These are phyloP conservation scores for Drosophila gaucha DNA, from an alignment of 2,888 invertebrate species.

Conservation along the genomic window DNA sequence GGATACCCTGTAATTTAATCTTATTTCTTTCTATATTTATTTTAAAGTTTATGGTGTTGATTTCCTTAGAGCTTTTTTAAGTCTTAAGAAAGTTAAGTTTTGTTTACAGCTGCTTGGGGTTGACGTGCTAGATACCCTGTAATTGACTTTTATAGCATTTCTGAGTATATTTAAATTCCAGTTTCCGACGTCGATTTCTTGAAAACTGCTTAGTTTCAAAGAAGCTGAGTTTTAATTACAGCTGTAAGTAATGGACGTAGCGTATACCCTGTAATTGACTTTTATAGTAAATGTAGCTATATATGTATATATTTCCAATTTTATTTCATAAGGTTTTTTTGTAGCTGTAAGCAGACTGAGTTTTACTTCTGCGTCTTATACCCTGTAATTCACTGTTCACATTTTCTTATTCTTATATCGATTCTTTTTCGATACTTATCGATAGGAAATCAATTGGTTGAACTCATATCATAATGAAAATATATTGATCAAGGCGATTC, in stretches of 20 bases:
- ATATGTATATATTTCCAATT: background rate
- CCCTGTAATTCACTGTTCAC: background rate
- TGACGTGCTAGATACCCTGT: background rate
- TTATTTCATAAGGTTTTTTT: background rate
- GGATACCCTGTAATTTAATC: background rate
- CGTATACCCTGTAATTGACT: background rate
- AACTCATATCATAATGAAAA: no score
- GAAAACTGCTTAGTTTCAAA: background rate
- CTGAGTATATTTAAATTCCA: no score
- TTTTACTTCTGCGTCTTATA: background rate
- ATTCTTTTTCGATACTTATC: background rate
- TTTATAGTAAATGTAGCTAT: background rate
- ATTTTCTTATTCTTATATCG: background rate
- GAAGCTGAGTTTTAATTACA: background rate
- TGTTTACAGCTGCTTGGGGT: background rate
- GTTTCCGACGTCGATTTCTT: background rate
- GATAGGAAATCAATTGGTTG: no score
- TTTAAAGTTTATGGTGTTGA: background rate
- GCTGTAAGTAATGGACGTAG: background rate
- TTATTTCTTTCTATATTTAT: background rate
- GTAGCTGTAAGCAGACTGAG: no score
- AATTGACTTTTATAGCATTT: background rate
- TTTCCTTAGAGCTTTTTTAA: background rate
- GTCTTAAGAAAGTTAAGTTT: background rate
- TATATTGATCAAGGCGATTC: no score